These are phyloP conservation scores for Escarpia spicata DNA, from an alignment of 2,888 invertebrate genomes.

Conservation along the genomic window DNA sequence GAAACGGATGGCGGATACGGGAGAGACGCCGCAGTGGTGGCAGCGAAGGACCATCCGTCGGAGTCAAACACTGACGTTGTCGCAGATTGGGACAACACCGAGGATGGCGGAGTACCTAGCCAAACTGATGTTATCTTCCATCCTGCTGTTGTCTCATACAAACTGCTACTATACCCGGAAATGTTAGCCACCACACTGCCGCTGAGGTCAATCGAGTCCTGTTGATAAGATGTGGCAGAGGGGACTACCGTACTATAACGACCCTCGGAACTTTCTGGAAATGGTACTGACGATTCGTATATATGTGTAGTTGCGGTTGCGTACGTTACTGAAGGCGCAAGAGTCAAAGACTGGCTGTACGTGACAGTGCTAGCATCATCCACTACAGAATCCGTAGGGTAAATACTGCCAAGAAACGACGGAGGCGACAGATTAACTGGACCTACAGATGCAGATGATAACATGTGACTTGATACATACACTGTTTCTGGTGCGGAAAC, in stretches of 20 bases:
- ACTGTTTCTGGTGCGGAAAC: background rate
- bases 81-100: background rate
- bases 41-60: background rate
- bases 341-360: background rate
- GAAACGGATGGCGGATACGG: background rate
- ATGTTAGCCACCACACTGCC: background rate
- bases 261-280: background rate
- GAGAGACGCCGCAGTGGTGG: background rate
- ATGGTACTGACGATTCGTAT: background rate
- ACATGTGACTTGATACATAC: background rate
- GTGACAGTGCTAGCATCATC: background rate
- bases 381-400: background rate
- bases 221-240: background rate
- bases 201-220: background rate
- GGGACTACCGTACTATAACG: background rate
- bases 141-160: background rate
- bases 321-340: background rate
- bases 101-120: background rate
- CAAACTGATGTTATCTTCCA: background rate
- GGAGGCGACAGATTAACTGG: background rate
- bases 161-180: background rate
- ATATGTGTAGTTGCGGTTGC: background rate
- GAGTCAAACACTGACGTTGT: background rate
- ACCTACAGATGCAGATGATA: background rate
- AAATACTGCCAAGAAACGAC: background rate